Base-by-base conservation (phyloP, 2,888 invertebrate species). In the Onthophagus sagittarius region DNA sequence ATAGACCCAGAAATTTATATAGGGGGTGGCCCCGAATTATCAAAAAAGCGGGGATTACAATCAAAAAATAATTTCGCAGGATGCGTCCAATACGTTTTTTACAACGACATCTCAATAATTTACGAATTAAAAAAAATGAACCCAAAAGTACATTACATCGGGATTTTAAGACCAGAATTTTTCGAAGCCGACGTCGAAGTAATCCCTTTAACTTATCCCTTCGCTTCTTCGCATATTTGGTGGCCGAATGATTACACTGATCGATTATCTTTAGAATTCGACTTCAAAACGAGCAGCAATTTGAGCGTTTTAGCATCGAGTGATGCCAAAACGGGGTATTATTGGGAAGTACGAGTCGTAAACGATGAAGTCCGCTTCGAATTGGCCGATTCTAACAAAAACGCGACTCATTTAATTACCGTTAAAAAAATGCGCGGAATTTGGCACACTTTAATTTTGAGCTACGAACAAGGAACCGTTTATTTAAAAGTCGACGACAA, bases 1-100 rank as follows among this genome's bases (percentile, higher is more conserved):
- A 95, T 97, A 77, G 97, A 97, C 87, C 97, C 97, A 53, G 95
- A 96, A 85, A 95, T 97, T 78, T 97, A 96, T 84, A 94, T 97
- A 77, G 96, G 96, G 2, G 85, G 85, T 15, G 85, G 86, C 3
- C 94, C 95, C 0, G 94, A 94, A 83, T 84, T 94, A 75, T 88
- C 93, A 81, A 94, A 94, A 85, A 94, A 94, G 87, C 91, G 91
- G 84, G 94, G 96, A 70, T 86, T 85, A 13, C 79, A 80, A 74
- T 85, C 85, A 0, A 80, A 80, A 32, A 85, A 85, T 77, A 85
- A 85, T 94, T 78, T 90, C 90, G 81, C 96, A 92, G 74, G 98
- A 23, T 94, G 94, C 79, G 84, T 98, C 62, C 95, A 96, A 83
- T 96, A 96, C 83, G 95, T 97, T 69, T 97, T 95, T 84, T 96